Percentiles rank a stretch among this genome's conserved stretches.
These are phyloP conservation scores for Argyresthia goedartella DNA, from an alignment of 2,888 invertebrate genomes.

Conservation along the genomic window DNA sequence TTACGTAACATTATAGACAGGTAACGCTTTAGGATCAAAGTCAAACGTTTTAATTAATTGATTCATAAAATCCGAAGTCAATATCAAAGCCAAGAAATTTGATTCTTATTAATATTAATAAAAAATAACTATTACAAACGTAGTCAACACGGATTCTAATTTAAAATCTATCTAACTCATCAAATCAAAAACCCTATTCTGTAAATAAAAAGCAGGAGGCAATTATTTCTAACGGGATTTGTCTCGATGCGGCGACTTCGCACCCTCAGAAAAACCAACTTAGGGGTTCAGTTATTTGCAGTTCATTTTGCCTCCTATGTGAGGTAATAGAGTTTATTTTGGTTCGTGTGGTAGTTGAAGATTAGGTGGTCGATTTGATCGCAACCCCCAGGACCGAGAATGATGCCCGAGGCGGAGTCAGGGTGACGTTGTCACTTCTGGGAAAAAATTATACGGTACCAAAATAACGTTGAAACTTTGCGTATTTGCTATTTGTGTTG, in stretches of 20 bases:
- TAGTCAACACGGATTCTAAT: not conserved
- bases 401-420: not conserved
- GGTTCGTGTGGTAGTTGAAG: not conserved
- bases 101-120: not conserved
- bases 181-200: constrained; percentile 4
- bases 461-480: no score
- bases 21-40: constrained; percentile 5
- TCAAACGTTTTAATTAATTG: no score
- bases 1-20: constrained; percentile 42
- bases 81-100: not conserved
- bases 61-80: no score
- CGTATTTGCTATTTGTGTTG: no score
- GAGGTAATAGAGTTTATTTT: not conserved
- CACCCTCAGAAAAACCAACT: constrained; percentile 40
- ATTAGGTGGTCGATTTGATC: not conserved
- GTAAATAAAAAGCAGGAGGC: constrained; percentile 21
- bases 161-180: not conserved
- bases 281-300: constrained; percentile 20
- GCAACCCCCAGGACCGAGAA: not conserved
- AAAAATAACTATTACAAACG: not conserved
- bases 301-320: constrained; percentile 1
- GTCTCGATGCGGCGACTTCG: constrained; percentile 37
- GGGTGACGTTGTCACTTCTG: constrained; percentile 1
- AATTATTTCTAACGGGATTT: constrained; percentile 52
- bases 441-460: not conserved